phyloP scores from a whole-genome alignment of 1,140 invertebrate species.

The Carcinoscorpius rotundicauda region DNA sequence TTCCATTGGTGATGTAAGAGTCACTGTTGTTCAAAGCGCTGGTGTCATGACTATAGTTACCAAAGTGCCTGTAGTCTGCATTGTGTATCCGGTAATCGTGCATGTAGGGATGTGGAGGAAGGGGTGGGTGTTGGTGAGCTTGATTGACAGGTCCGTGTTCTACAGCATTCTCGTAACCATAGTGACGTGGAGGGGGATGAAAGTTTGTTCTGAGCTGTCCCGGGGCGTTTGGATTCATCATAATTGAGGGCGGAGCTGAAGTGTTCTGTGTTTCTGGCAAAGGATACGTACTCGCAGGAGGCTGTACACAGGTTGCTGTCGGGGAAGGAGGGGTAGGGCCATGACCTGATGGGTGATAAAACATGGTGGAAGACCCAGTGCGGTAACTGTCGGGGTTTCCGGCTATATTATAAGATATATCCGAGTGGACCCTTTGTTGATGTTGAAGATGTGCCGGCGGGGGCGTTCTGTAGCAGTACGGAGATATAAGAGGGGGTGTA shows the following conservation, averaged over 20 bases:
- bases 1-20: slow-evolving; percentile 10
- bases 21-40: slow-evolving; percentile 11
- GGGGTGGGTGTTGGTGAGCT: slow-evolving; percentile 6
- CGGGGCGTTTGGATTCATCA: slow-evolving; percentile 8
- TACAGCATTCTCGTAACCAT: slow-evolving; percentile 8
- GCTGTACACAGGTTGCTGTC: slow-evolving; percentile 10
- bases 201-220: slow-evolving; percentile 3
- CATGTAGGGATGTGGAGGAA: slow-evolving; percentile 13
- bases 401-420: too few species aligned
- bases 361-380: too few species aligned
- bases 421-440: slow-evolving; percentile 3
- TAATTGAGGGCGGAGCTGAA: slow-evolving; percentile 1
- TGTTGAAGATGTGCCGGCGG: slow-evolving; percentile 10
- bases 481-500: slow-evolving; percentile 5
- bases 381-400: too few species aligned
- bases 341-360: too few species aligned
- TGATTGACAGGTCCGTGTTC: slow-evolving; percentile 7
- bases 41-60: not conserved
- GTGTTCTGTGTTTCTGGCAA: not conserved
- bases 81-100: slow-evolving; percentile 15
- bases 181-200: slow-evolving; percentile 11
- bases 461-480: slow-evolving; percentile 18
- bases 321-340: not conserved
- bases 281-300: slow-evolving; percentile 1
- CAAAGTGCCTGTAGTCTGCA: slow-evolving; percentile 2